Evolutionary conservation across 2,797 vertebrate species (phyloP).

Genomic region (Ispidina picta): DNA sequence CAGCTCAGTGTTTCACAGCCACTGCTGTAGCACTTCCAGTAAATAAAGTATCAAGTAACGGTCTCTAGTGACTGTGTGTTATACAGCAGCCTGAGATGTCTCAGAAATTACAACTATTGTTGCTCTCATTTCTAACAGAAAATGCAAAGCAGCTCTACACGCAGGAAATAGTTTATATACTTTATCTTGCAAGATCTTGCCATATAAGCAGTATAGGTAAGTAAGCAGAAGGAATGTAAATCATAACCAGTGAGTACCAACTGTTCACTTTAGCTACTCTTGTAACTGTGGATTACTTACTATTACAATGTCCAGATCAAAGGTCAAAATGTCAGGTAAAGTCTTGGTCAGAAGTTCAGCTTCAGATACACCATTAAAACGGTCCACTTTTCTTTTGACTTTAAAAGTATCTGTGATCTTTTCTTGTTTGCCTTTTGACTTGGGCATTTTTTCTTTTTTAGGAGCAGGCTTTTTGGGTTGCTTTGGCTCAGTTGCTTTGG

Average conservation of each 20-base stretch:
- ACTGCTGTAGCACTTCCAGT: background rate
- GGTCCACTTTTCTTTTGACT: conserved; percentile 96
- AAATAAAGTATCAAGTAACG: background rate
- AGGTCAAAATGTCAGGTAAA: conserved; percentile 93
- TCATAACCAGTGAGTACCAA: background rate
- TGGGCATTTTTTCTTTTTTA: conserved; percentile 76
- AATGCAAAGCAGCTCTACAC: background rate
- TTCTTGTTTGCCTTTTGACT: conserved; percentile 90
- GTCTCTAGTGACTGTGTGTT: background rate
- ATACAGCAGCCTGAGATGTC: background rate
- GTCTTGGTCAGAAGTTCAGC: conserved; percentile 97
- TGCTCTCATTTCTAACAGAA: background rate
- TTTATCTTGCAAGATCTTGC: conserved; percentile 34
- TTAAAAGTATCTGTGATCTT: conserved; percentile 96
- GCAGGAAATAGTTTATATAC: background rate
- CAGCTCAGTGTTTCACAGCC: background rate
- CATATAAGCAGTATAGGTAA: background rate
- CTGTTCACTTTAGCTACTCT: background rate
- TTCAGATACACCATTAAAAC: conserved; percentile 96
- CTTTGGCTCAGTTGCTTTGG: conserved; percentile 74
- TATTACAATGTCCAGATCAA: conserved; percentile 97
- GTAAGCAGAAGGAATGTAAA: background rate
- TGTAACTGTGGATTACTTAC: conserved; percentile 80
- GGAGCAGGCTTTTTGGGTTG: conserved; percentile 78
- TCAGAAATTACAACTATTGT: background rate